A percentile compares a stretch with the other conserved stretches of the same genome.
Evolutionary conservation across 2,113 vertebrate genomes (phyloP).

Genomic region (Oryzias curvinotus): DNA sequence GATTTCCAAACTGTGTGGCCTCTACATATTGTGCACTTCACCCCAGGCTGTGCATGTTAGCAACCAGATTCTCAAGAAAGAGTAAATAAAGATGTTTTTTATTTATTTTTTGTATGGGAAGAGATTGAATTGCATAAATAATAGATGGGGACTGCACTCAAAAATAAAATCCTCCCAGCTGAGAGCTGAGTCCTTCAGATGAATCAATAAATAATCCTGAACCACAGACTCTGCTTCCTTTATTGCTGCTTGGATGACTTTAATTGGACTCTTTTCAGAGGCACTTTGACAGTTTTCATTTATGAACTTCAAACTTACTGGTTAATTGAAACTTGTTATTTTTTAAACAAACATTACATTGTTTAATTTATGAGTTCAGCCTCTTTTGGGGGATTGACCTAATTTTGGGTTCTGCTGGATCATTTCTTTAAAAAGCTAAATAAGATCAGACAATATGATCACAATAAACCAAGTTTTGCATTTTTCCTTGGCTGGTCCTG

Average conservation of each 20-base stretch:
- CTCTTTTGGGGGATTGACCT: no score
- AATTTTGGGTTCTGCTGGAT: no score
- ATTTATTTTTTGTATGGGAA: conserved; percentile 10
- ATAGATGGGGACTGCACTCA: conserved; percentile 10
- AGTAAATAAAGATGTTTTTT: conserved; percentile 18
- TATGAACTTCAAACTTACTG: no score
- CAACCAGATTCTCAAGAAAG: conserved; percentile 1
- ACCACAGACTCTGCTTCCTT: conserved; percentile 18
- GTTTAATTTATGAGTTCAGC: no score
- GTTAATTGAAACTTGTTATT: no score
- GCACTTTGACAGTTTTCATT: not conserved
- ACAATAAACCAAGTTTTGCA: no score
- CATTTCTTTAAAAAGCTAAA: no score
- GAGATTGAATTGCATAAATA: conserved; percentile 24
- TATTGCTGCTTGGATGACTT: not conserved
- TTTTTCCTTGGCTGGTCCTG: no score
- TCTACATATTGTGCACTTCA: not conserved
- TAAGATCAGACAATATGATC: no score
- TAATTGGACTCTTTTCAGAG: not conserved
- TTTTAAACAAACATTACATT: no score
- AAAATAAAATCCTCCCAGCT: conserved; percentile 14
- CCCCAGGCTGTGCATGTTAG: not conserved
- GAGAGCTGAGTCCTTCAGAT: conserved; percentile 15
- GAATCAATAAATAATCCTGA: conserved; percentile 37
- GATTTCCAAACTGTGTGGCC: not conserved